A percentile compares a stretch with the other conserved stretches of the same genome.
These are phyloP conservation scores for Emesis russula DNA, from an alignment of 2,888 invertebrate genomes.

Conservation along the genomic window DNA sequence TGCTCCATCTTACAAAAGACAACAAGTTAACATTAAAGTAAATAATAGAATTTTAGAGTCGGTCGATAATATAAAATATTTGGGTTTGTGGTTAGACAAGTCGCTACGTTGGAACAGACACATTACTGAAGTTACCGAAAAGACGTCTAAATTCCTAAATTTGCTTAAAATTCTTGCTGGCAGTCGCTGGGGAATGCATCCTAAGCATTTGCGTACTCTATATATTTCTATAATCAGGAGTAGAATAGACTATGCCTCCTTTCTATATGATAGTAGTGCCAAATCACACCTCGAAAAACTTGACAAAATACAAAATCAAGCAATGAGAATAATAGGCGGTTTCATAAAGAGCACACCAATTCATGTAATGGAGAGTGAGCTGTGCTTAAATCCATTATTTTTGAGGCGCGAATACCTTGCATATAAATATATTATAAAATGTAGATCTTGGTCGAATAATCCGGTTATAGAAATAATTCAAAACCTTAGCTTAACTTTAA, in stretches of 20 bases:
- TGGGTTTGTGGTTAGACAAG: conserved; percentile 67
- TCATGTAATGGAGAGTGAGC: conserved; percentile 61
- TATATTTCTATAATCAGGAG: conserved; percentile 55
- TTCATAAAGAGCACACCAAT: conserved; percentile 60
- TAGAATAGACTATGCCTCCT: conserved; percentile 44
- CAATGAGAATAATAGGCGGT: conserved; percentile 59
- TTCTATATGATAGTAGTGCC: conserved; percentile 47
- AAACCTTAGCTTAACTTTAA: neutral
- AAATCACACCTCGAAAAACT: conserved; percentile 46
- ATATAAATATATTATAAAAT: conserved; percentile 42
- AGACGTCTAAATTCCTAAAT: conserved; percentile 46
- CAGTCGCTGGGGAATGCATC: conserved; percentile 59
- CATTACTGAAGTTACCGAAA: conserved; percentile 58
- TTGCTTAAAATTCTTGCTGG: conserved; percentile 58
- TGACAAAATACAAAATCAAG: conserved; percentile 55
- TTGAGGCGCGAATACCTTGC: conserved; percentile 46
- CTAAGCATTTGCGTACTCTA: conserved; percentile 34
- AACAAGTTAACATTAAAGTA: conserved; percentile 27
- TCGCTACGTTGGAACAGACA: conserved; percentile 59
- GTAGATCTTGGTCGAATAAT: neutral
- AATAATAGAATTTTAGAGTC: conserved; percentile 4
- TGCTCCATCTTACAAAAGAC: conserved; percentile 36
- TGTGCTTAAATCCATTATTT: conserved; percentile 46
- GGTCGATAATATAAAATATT: conserved; percentile 52
- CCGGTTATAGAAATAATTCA: neutral